Percentiles rank a stretch among this genome's conserved stretches.
Evolutionary conservation across 2,113 vertebrate genomes (phyloP).

Genomic region (Tinamus guttatus): DNA sequence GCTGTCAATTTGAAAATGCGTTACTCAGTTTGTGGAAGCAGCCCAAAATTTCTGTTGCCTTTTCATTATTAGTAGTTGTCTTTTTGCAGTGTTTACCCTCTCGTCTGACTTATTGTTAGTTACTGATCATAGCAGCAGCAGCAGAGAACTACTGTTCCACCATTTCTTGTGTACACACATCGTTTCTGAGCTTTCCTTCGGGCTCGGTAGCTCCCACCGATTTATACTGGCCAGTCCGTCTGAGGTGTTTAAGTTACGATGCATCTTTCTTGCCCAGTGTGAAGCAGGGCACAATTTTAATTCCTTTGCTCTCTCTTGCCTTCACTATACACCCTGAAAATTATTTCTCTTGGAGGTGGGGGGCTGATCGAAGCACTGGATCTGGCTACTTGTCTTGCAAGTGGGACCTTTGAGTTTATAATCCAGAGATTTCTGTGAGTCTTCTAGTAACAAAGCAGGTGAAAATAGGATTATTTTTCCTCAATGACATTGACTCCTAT

Average conservation of each 20-base stretch:
- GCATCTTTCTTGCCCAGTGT: background rate
- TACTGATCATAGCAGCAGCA: background rate
- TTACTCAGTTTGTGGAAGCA: conserved; percentile 60
- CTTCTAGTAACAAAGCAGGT: conserved; percentile 59
- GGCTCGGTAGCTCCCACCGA: background rate
- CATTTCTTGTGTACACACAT: background rate
- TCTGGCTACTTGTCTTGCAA: conserved; percentile 53
- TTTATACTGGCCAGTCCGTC: rapidly evolving
- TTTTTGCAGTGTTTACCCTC: conserved; percentile 57
- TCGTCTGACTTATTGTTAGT: conserved; percentile 8
- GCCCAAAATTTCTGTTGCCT: conserved; percentile 46
- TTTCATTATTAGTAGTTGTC: conserved; percentile 60
- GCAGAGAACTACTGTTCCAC: background rate
- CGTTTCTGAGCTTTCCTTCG: background rate
- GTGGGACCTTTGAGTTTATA: conserved; percentile 31
- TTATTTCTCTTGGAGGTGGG: background rate
- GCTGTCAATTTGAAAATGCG: conserved; percentile 40
- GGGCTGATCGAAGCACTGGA: background rate
- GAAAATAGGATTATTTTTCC: background rate
- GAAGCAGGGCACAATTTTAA: background rate
- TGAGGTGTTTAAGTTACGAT: background rate
- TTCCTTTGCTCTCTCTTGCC: background rate
- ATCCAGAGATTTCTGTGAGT: conserved; percentile 39
- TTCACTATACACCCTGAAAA: background rate
- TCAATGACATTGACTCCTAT: background rate